A percentile compares a stretch with the other conserved stretches of the same genome.
phyloP scores from a whole-genome alignment of 2,888 invertebrate genomes.

The Melipona beecheii region DNA sequence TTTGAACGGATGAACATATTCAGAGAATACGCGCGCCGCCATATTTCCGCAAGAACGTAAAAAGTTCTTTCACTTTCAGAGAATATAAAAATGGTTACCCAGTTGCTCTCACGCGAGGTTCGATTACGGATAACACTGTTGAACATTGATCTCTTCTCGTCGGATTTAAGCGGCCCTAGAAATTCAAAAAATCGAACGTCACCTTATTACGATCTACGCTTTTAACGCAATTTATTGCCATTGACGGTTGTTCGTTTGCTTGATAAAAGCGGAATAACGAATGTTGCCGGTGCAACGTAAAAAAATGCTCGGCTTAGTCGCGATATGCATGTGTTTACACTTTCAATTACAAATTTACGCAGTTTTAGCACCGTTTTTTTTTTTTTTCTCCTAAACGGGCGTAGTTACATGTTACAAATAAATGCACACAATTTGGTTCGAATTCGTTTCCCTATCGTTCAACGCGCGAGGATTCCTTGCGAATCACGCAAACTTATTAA shows the following conservation, averaged over 20 bases:
- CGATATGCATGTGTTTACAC: not conserved
- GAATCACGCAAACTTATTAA: slow-evolving; percentile 7
- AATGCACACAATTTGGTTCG: not conserved
- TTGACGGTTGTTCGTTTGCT: not conserved
- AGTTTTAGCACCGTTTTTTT: not conserved
- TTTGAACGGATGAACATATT: not conserved
- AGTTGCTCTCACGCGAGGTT: not conserved
- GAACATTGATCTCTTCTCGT: not conserved
- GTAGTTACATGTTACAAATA: not conserved
- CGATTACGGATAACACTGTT: not conserved
- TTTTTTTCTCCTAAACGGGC: not conserved
- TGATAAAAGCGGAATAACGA: not conserved
- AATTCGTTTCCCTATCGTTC: not conserved
- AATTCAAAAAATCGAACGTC: not conserved
- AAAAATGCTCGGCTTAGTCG: not conserved
- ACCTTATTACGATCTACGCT: not conserved
- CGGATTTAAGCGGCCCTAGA: not conserved
- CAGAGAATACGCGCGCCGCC: not conserved
- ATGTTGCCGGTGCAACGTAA: not conserved
- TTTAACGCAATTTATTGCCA: slow-evolving; percentile 8
- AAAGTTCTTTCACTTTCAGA: not conserved
- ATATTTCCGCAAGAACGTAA: not conserved
- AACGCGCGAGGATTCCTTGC: not conserved
- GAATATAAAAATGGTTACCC: not conserved
- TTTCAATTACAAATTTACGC: slow-evolving; percentile 2